These are phyloP conservation scores for Liposcelis brunnea DNA, from an alignment of 2,888 invertebrate genomes.

Conservation along the genomic window DNA sequence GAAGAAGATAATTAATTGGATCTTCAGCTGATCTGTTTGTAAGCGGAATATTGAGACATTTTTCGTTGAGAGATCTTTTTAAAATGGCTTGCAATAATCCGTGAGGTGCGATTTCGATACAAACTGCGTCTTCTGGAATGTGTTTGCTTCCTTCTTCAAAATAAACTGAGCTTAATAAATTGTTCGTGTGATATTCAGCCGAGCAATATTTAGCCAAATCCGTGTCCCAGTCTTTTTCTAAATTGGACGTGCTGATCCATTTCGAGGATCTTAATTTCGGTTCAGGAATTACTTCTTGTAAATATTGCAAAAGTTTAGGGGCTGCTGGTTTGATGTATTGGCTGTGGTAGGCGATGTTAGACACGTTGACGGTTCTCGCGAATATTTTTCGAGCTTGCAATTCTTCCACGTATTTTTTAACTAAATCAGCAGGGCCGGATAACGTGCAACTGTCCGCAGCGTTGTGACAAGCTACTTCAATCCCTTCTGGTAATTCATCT, in stretches of 20 bases:
- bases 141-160: constrained; percentile 38
- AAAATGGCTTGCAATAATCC: constrained; percentile 41
- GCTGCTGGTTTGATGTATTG: constrained; percentile 26
- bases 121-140: constrained; percentile 37
- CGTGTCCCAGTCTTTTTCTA: constrained; percentile 28
- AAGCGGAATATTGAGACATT: constrained; percentile 33
- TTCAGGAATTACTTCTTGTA: constrained; percentile 24
- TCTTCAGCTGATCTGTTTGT: constrained; percentile 32
- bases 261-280: constrained; percentile 29
- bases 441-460: constrained; percentile 58
- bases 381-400: constrained; percentile 25
- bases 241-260: constrained; percentile 41
- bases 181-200: constrained; percentile 39
- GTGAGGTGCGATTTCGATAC: constrained; percentile 44
- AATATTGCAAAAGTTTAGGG: constrained; percentile 26
- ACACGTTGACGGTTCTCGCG: constrained; percentile 18
- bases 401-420: constrained; percentile 38
- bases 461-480: constrained; percentile 67
- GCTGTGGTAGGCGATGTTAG: constrained; percentile 21
- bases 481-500: constrained; percentile 33
- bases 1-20: constrained; percentile 35
- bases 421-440: constrained; percentile 49
- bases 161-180: constrained; percentile 31
- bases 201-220: constrained; percentile 30
- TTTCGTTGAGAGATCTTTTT: constrained; percentile 32